Evolutionary conservation across 1,140 invertebrate species (phyloP).

Genomic region (Cotesia glomerata): DNA sequence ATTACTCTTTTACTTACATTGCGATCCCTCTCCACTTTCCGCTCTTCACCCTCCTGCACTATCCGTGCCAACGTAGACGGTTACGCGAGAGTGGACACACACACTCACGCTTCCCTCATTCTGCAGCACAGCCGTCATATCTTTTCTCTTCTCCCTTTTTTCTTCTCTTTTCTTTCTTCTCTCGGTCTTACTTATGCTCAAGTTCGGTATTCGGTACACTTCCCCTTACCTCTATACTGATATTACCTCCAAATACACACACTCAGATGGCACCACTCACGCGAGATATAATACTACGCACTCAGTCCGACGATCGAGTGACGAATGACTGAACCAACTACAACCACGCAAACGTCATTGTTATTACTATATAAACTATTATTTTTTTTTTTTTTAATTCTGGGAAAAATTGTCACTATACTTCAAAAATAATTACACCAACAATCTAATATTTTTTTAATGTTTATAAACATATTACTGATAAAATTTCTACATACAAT

Average conservation of each 20-base stretch:
- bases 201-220: background rate
- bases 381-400: background rate
- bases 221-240: background rate
- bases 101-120: background rate
- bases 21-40: constrained; percentile 9
- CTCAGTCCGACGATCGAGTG: constrained; percentile 36
- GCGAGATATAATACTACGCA: background rate
- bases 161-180: background rate
- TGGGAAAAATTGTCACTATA: background rate
- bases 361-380: constrained; percentile 10
- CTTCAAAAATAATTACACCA: background rate
- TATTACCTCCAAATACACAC: background rate
- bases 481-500: no score
- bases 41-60: background rate
- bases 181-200: background rate
- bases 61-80: background rate
- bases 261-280: constrained; percentile 12
- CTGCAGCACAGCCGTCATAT: background rate
- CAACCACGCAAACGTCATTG: constrained; percentile 39
- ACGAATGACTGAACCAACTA: constrained; percentile 39
- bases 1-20: background rate
- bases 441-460: no score
- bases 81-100: constrained; percentile 16
- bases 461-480: no score
- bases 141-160: background rate